Base-by-base conservation (phyloP, 2,888 invertebrate species). In the Marronus borbonicus region DNA sequence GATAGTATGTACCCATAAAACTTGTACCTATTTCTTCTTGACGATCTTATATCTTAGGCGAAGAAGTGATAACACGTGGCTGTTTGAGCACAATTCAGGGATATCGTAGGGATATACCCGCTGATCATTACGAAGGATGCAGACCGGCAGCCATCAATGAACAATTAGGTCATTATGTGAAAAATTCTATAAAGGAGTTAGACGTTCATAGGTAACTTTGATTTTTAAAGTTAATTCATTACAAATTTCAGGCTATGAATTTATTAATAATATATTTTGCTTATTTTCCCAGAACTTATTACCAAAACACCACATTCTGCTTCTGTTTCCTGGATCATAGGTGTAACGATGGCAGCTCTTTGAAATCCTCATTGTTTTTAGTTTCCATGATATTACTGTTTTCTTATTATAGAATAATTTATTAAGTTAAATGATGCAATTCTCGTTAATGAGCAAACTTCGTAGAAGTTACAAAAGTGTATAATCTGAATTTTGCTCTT, bases 51-150 rank as follows among this genome's bases (percentile, higher is more conserved):
- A 81, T 89, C 88, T 79, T 88, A 96, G 97, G 94, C 31, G 92
- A 94, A 85, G 92, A 92, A 84, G 91, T 95, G 0, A 94, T 97
- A 65, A 97, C 95, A 0, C 90, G 97, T 83, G 95, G 96, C 83
- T 97, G 97, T 86, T 88, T 97, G 62, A 97, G 97, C 85, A 92
- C 94, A 55, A 89, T 97, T 78, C 91, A 92, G 85, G 93, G 92
- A 52, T 92, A 95, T 82, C 91, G 97, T 76, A 95, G 94, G 3
- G 97, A 97, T 84, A 95, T 97, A 83, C 97, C 97, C 5, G 96
- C 97, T 0, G 97, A 97, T 87, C 94, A 94, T 79, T 97, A 97
- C 86, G 97, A 97, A 89, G 97, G 97, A 0, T 97, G 97, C 84
- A 91, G 97, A 76, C 91, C 93, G 8, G 95, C 96, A 31, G 94